Conservation (phyloP, 2,113 vertebrate species). For the Cryptomyrus ogoouensis region DNA sequence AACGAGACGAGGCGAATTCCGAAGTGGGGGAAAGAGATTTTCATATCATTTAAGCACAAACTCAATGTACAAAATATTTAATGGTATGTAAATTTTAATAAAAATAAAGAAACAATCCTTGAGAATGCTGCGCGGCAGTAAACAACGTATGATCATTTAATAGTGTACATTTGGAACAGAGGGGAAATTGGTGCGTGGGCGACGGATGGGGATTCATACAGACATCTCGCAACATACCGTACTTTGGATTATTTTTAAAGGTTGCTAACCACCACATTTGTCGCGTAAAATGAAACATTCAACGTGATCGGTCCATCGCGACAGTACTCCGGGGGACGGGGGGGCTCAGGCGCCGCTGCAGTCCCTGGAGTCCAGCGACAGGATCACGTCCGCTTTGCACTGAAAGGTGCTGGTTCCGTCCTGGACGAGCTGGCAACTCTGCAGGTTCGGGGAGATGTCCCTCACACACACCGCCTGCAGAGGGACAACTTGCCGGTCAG, state of each 20-base stretch:
- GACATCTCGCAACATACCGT: constrained; percentile 21
- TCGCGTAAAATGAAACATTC: constrained; percentile 51
- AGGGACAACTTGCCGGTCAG: not conserved
- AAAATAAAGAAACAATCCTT: constrained; percentile 55
- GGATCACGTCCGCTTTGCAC: constrained; percentile 63
- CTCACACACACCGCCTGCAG: constrained; percentile 63
- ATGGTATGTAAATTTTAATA: constrained; percentile 58
- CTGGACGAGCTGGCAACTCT: constrained; percentile 64
- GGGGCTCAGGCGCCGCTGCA: constrained; percentile 49
- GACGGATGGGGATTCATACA: not conserved
- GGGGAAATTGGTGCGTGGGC: not conserved
- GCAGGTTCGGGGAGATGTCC: constrained; percentile 62
- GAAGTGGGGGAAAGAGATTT: not conserved
- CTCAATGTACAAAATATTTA: constrained; percentile 37
- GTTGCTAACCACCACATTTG: constrained; percentile 34
- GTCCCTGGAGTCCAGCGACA: constrained; percentile 59
- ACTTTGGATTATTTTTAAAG: constrained; percentile 30
- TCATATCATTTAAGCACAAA: constrained; percentile 5
- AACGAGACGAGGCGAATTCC: not conserved
- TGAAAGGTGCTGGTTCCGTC: constrained; percentile 55
- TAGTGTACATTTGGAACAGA: constrained; percentile 36
- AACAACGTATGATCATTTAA: constrained; percentile 47
- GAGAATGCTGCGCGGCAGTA: constrained; percentile 48
- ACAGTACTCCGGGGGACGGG: not conserved
- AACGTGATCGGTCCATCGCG: constrained; percentile 40